phyloP scores from a whole-genome alignment of 2,797 vertebrate genomes.

The Pristis pectinata region DNA sequence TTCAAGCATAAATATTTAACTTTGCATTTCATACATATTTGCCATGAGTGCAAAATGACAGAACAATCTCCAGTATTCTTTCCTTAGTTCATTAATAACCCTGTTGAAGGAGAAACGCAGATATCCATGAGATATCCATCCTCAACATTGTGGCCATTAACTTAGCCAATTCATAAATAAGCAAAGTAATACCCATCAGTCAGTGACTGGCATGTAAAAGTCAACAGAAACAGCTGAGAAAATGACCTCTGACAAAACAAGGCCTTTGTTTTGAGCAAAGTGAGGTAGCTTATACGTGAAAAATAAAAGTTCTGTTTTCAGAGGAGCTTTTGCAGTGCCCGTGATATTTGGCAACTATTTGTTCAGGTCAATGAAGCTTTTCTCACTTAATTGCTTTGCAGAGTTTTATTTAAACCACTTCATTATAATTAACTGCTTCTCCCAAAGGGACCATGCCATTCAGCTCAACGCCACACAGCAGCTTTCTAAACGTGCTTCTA shows the following conservation, averaged over 20 bases:
- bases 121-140: neutral
- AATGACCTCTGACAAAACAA: slow-evolving; percentile 60
- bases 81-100: neutral
- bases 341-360: neutral
- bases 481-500: neutral
- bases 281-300: slow-evolving; percentile 3
- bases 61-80: neutral
- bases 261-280: slow-evolving; percentile 53
- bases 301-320: slow-evolving; percentile 4
- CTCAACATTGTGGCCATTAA: neutral
- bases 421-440: neutral
- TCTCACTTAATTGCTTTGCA: neutral
- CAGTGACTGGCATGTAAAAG: slow-evolving; percentile 55
- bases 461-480: neutral
- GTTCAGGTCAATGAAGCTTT: neutral
- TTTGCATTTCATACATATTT: neutral
- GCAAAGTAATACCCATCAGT: slow-evolving; percentile 38
- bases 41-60: neutral
- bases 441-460: neutral
- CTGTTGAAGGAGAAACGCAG: neutral
- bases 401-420: neutral
- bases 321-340: neutral
- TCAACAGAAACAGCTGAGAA: slow-evolving; percentile 73
- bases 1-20: neutral
- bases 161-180: slow-evolving; percentile 11